A percentile compares a stretch with the other conserved stretches of the same genome.
These are phyloP conservation scores for Pomatorhinus ruficollis DNA, from an alignment of 2,113 vertebrate genomes.

Conservation along the genomic window DNA sequence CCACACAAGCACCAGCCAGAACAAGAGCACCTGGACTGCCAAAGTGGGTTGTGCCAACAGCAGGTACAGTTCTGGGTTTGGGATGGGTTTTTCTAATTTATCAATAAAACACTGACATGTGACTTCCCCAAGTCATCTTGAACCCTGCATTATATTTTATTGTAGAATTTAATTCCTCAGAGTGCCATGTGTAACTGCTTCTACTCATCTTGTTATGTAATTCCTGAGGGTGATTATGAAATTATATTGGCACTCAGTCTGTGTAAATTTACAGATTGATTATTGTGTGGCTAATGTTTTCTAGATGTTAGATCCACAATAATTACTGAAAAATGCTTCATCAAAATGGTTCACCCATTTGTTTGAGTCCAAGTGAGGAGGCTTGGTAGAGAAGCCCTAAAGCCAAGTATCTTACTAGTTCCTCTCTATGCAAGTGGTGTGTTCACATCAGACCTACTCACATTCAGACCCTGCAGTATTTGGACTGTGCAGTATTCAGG, in stretches of 20 bases:
- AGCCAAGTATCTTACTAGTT: not conserved
- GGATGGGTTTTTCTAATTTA: not conserved
- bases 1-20: slow-evolving; percentile 47
- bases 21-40: slow-evolving; percentile 40
- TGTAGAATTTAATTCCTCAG: not conserved
- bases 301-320: not conserved
- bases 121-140: not conserved
- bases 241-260: not conserved
- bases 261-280: not conserved
- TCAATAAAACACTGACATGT: not conserved
- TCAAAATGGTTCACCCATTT: not conserved
- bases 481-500: not conserved
- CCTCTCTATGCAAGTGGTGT: rapidly evolving
- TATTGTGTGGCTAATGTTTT: not conserved
- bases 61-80: slow-evolving; percentile 14
- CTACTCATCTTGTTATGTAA: not conserved
- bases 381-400: not conserved
- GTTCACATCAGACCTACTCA: not conserved
- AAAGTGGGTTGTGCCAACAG: slow-evolving; percentile 14
- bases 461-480: not conserved
- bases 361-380: not conserved
- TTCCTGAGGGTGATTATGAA: not conserved
- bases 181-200: not conserved
- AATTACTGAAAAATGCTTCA: not conserved
- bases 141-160: not conserved